A percentile compares a stretch with the other conserved stretches of the same genome.
These are phyloP conservation scores for Protophormia terraenovae DNA, from an alignment of 2,888 invertebrate genomes.

Conservation along the genomic window DNA sequence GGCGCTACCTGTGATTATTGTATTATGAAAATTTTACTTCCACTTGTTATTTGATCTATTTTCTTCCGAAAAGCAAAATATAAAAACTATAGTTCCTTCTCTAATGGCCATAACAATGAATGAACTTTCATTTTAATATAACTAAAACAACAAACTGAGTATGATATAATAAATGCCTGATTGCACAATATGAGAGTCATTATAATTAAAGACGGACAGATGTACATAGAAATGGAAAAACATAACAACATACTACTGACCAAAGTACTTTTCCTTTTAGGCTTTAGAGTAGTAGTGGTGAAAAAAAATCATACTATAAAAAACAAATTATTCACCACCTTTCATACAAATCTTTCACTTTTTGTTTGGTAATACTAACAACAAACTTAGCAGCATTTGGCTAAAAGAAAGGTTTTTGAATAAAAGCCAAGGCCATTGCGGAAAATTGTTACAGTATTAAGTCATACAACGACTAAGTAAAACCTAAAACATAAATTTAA, in stretches of 20 bases:
- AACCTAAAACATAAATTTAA: constrained; percentile 31
- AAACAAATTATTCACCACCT: constrained; percentile 31
- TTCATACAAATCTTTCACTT: constrained; percentile 61
- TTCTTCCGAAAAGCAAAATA: constrained; percentile 43
- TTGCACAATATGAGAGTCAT: constrained; percentile 61
- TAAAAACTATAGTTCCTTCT: constrained; percentile 46
- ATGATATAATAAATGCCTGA: constrained; percentile 64
- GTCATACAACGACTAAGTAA: constrained; percentile 45
- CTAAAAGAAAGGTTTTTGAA: constrained; percentile 46
- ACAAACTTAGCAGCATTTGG: background rate
- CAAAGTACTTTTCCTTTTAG: constrained; percentile 60
- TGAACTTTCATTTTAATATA: constrained; percentile 63
- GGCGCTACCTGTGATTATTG: constrained; percentile 49
- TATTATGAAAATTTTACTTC: constrained; percentile 44
- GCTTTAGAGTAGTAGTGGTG: constrained; percentile 8
- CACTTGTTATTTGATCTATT: constrained; percentile 61
- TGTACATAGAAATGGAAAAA: constrained; percentile 1
- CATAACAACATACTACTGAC: too few species aligned
- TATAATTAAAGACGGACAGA: constrained; percentile 9
- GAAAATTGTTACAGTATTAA: constrained; percentile 67
- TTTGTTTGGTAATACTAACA: constrained; percentile 26
- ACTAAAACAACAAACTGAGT: constrained; percentile 9
- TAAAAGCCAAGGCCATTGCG: constrained; percentile 67
- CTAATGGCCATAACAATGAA: background rate
- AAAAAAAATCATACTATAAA: constrained; percentile 1